Evolutionary conservation across 1,140 invertebrate genomes (phyloP).

Genomic region (Nasonia vitripennis): DNA sequence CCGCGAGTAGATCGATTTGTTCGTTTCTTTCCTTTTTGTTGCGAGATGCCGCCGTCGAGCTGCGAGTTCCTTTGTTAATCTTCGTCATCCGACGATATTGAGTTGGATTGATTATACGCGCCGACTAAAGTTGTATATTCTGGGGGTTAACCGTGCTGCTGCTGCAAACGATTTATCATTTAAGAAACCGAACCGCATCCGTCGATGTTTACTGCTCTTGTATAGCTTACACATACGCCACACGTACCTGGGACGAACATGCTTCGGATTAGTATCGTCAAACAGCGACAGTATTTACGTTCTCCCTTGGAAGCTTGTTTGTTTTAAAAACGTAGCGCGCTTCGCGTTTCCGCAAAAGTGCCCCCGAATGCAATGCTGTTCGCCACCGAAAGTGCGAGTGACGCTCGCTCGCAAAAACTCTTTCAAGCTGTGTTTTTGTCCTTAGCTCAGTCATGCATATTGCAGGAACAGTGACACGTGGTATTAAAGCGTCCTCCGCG

Average conservation of each 20-base stretch:
- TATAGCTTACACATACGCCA: neutral
- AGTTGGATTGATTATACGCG: neutral
- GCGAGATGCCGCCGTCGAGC: too few species aligned
- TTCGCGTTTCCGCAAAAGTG: too few species aligned
- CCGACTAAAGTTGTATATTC: neutral
- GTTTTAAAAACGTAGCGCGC: too few species aligned
- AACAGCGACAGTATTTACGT: slow-evolving; percentile 27
- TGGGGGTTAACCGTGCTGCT: neutral
- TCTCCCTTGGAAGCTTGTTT: too few species aligned
- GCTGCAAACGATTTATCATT: neutral
- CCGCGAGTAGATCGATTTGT: neutral
- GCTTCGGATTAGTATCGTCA: slow-evolving; percentile 23
- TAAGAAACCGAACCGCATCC: neutral
- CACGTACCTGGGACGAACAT: neutral
- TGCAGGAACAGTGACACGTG: slow-evolving; percentile 19
- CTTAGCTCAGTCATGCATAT: neutral
- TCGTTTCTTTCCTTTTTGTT: neutral
- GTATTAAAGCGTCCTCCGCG: slow-evolving; percentile 29
- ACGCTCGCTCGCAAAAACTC: neutral
- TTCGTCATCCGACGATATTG: neutral
- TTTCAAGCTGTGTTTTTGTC: neutral
- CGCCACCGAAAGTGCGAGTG: neutral
- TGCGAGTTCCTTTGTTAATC: neutral
- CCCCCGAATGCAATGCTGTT: neutral
- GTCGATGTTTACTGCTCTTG: neutral